These are phyloP conservation scores for Chloropsis cyanopogon DNA, from an alignment of 2,113 vertebrate genomes.

Conservation along the genomic window DNA sequence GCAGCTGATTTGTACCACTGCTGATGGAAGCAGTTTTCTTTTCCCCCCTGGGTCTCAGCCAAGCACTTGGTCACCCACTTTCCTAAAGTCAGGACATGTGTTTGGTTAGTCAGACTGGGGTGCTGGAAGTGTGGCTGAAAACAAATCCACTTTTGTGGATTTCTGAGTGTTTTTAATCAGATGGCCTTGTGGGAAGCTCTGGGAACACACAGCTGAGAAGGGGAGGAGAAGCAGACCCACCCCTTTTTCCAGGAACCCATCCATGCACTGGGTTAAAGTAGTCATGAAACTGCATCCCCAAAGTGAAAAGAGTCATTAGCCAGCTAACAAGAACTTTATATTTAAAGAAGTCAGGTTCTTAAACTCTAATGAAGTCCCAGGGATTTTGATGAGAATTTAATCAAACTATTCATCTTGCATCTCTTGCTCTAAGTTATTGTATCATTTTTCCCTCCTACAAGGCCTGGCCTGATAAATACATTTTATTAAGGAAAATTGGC, in stretches of 20 bases:
- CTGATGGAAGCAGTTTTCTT: background rate
- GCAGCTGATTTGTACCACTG: background rate
- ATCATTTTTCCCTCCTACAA: background rate
- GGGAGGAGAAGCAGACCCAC: background rate
- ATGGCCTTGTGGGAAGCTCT: background rate
- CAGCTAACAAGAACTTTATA: background rate
- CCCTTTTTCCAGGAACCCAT: background rate
- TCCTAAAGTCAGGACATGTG: background rate
- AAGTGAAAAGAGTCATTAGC: background rate
- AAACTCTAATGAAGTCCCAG: constrained; percentile 3
- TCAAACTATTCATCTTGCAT: constrained; percentile 12
- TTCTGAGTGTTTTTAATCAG: background rate
- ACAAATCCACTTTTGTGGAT: background rate
- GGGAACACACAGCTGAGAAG: background rate
- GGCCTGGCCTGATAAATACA: background rate
- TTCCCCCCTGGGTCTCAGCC: background rate
- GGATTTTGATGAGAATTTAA: constrained; percentile 35
- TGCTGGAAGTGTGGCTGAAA: background rate
- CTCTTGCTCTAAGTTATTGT: background rate
- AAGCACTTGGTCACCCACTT: background rate
- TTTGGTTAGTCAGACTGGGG: background rate
- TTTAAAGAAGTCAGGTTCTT: background rate
- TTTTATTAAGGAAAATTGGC: background rate
- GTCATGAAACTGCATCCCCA: background rate
- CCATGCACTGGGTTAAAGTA: background rate